A percentile compares a stretch with the other conserved stretches of the same genome.
phyloP scores from a whole-genome alignment of 2,888 invertebrate genomes.

The Zygogramma bicolorata region DNA sequence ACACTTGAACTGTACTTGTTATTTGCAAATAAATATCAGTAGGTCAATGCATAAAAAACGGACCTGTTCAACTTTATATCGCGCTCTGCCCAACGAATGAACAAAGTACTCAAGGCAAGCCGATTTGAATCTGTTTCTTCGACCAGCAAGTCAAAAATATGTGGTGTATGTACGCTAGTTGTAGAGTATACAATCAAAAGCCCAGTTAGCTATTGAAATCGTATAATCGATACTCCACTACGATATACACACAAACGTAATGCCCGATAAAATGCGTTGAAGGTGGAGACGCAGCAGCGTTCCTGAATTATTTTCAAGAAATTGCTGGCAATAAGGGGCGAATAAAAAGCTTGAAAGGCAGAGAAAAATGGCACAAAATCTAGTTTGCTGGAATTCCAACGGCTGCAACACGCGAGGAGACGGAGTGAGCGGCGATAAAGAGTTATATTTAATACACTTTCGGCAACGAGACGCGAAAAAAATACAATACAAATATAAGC shows the following conservation, averaged over 20 bases:
- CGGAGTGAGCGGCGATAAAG: slow-evolving; percentile 17
- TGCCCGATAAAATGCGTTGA: slow-evolving; percentile 36
- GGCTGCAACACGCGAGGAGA: slow-evolving; percentile 27
- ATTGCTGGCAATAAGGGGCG: slow-evolving; percentile 54
- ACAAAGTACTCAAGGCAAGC: neutral
- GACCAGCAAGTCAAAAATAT: neutral
- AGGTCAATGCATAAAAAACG: too few species aligned
- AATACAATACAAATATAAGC: neutral
- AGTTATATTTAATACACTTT: slow-evolving; percentile 22
- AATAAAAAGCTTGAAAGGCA: slow-evolving; percentile 43
- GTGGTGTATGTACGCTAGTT: neutral
- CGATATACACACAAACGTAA: slow-evolving; percentile 48
- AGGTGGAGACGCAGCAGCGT: slow-evolving; percentile 42
- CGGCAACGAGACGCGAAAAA: slow-evolving; percentile 9
- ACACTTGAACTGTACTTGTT: too few species aligned
- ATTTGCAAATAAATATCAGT: neutral
- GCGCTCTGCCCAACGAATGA: neutral
- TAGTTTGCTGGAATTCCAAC: slow-evolving; percentile 39
- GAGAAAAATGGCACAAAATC: slow-evolving; percentile 47
- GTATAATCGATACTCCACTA: slow-evolving; percentile 52
- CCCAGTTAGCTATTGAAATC: slow-evolving; percentile 45
- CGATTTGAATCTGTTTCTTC: neutral
- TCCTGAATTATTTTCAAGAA: slow-evolving; percentile 56
- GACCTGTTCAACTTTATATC: too few species aligned
- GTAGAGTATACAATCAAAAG: neutral